Evolutionary conservation across 2,888 invertebrate species (phyloP).

Genomic region (Trichogramma dendrolimi): DNA sequence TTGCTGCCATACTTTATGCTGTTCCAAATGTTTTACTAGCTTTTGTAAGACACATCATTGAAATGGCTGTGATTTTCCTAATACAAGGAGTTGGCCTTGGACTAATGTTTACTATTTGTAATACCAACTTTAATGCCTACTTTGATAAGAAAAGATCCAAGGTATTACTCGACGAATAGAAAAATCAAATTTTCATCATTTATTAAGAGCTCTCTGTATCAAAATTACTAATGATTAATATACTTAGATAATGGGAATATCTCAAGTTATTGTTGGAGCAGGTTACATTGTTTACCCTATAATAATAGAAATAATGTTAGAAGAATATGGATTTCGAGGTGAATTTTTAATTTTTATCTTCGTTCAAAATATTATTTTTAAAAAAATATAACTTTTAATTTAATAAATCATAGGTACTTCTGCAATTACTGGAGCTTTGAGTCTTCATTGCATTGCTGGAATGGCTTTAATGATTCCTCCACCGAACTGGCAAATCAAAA

Average conservation of each 20-base stretch:
- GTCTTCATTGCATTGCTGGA: constrained; percentile 64
- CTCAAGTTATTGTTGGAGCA: constrained; percentile 68
- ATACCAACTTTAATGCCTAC: constrained; percentile 71
- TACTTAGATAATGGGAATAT: constrained; percentile 64
- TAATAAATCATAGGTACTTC: constrained; percentile 52
- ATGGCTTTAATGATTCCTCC: constrained; percentile 73
- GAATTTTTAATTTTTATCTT: constrained; percentile 8
- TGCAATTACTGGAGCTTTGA: constrained; percentile 63
- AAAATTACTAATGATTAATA: constrained; percentile 1
- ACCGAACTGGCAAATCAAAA: constrained; percentile 62
- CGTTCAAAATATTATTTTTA: background rate
- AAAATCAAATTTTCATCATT: background rate
- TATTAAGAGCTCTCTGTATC: background rate
- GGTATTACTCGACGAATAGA: constrained; percentile 31
- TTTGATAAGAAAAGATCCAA: constrained; percentile 67
- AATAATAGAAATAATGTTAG: constrained; percentile 60
- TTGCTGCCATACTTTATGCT: constrained; percentile 63
- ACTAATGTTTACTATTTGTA: constrained; percentile 68
- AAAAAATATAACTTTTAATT: background rate
- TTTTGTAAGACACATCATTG: constrained; percentile 61
- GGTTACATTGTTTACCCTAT: constrained; percentile 68
- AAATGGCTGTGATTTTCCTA: constrained; percentile 61
- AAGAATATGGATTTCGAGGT: constrained; percentile 67
- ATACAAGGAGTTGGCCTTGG: constrained; percentile 67
- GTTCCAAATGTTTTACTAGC: constrained; percentile 62